Conservation (phyloP, 2,113 vertebrate species). For the Hucho hucho region DNA sequence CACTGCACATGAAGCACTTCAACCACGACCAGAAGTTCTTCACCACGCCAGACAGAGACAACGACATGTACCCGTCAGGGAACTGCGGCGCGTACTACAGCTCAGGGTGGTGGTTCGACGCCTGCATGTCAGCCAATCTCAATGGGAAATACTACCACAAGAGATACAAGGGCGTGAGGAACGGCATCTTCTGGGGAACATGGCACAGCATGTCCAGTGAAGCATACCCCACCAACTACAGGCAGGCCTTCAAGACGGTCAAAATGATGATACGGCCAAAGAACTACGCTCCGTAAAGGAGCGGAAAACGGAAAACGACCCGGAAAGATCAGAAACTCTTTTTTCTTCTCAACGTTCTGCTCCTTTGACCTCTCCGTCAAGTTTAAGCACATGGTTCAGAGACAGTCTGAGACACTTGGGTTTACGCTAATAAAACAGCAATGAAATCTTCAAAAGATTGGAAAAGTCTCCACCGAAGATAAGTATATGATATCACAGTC, state of each 20-base stretch:
- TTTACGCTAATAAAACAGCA: background rate
- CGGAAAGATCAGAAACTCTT: background rate
- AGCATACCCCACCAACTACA: constrained; percentile 78
- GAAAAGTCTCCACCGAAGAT: background rate
- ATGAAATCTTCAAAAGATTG: background rate
- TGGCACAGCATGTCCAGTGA: constrained; percentile 83
- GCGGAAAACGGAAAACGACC: background rate
- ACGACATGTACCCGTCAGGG: constrained; percentile 87
- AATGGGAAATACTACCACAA: constrained; percentile 95
- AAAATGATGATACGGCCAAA: constrained; percentile 97
- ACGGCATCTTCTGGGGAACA: constrained; percentile 96
- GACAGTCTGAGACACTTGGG: background rate
- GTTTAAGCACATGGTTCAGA: background rate
- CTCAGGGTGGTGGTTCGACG: constrained; percentile 98
- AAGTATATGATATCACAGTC: background rate
- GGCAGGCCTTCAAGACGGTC: constrained; percentile 85
- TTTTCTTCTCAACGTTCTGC: background rate
- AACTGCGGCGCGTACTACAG: constrained; percentile 92
- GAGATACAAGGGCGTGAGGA: constrained; percentile 88
- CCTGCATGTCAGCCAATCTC: constrained; percentile 95
- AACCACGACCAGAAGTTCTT: constrained; percentile 95
- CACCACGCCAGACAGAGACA: constrained; percentile 89
- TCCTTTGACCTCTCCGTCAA: background rate
- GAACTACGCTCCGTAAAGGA: constrained; percentile 79
- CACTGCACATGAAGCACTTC: constrained; percentile 85